Conservation (phyloP, 2,113 vertebrate genomes). For the Onychostruthus taczanowskii region DNA sequence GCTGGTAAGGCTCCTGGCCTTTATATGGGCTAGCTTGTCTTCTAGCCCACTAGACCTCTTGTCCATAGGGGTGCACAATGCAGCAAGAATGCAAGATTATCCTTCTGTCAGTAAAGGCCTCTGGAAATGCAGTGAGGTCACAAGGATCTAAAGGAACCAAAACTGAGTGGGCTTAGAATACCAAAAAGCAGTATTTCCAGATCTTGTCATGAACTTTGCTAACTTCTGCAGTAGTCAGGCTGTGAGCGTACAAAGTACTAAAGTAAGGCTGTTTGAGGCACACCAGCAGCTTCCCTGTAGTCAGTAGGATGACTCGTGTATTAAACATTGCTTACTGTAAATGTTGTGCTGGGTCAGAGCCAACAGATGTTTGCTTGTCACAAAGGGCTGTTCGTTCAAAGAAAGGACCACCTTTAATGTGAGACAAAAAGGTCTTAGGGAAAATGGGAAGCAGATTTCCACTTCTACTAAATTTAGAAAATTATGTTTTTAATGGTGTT, state of each 20-base stretch:
- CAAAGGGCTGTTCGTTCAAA: background rate
- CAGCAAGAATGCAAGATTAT: background rate
- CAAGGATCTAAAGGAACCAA: background rate
- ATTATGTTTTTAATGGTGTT: background rate
- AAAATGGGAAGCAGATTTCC: background rate
- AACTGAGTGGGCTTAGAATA: background rate
- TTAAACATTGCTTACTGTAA: constrained; percentile 2
- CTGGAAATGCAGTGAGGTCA: background rate
- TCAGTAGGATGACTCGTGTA: background rate
- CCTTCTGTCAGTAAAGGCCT: background rate
- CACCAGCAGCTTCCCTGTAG: background rate
- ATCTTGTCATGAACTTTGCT: background rate
- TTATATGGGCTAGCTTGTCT: background rate
- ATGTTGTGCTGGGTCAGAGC: background rate
- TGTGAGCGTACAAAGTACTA: background rate
- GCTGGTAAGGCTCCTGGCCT: background rate
- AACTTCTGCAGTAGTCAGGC: background rate
- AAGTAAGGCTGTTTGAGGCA: background rate
- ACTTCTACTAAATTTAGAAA: background rate
- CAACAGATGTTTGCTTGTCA: background rate
- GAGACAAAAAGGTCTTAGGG: background rate
- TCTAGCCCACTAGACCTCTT: background rate
- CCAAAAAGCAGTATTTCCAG: background rate
- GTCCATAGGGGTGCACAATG: background rate
- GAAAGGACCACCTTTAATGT: background rate